Conservation (phyloP, 2,113 vertebrate species). For the Rhinolophus sinicus region DNA sequence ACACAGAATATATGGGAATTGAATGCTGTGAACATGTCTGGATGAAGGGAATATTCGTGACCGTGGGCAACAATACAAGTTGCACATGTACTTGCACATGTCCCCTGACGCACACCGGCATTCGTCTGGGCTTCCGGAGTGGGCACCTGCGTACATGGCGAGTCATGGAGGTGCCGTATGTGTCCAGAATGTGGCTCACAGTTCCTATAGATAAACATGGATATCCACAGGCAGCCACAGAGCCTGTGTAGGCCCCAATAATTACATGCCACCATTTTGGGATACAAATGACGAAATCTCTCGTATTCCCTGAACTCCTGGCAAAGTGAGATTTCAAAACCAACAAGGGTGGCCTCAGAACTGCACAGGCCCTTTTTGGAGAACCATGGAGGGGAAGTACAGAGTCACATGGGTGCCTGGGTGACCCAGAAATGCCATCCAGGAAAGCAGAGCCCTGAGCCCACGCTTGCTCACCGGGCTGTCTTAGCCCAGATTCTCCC, state of each 20-base stretch:
- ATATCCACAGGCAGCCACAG: background rate
- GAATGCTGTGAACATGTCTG: background rate
- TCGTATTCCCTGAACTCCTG: background rate
- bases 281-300: background rate
- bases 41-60: background rate
- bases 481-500: background rate
- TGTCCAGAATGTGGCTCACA: background rate
- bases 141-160: background rate
- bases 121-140: background rate
- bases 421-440: background rate
- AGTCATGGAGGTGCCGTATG: background rate
- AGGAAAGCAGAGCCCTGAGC: background rate
- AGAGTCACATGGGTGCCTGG: background rate
- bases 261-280: background rate
- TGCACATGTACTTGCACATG: background rate
- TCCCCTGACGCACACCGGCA: rapidly evolving
- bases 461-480: background rate
- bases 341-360: background rate
- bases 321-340: background rate
- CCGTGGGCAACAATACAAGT: background rate
- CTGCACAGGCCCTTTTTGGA: background rate
- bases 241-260: no score
- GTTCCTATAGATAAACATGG: background rate
- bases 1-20: background rate
- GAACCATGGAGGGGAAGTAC: background rate